Evolutionary conservation across 2,888 invertebrate species (phyloP).

Genomic region (Lissocephala sabroskyi): DNA sequence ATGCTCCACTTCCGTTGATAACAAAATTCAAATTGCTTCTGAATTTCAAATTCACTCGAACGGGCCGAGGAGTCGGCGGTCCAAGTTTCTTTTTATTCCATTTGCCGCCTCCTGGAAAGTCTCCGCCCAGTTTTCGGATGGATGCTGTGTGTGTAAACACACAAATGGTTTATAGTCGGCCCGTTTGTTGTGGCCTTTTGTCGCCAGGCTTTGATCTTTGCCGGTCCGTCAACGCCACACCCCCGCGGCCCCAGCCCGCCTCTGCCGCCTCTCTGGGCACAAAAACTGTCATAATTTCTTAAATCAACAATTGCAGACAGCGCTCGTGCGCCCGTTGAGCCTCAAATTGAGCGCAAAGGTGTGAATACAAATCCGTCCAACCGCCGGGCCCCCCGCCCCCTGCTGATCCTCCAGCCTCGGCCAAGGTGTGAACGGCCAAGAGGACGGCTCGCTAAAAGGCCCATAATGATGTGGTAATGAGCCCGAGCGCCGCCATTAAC

Average conservation of each 20-base stretch:
- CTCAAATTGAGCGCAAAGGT: slow-evolving; percentile 50
- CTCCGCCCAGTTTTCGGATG: slow-evolving; percentile 25
- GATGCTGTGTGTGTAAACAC: slow-evolving; percentile 63
- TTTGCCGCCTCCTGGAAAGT: too few species aligned
- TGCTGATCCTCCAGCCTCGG: slow-evolving; percentile 21
- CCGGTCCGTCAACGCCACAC: not conserved
- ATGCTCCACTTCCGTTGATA: too few species aligned
- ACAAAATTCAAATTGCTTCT: too few species aligned
- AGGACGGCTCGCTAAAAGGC: slow-evolving; percentile 19
- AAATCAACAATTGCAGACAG: slow-evolving; percentile 34
- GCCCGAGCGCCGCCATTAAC: not conserved
- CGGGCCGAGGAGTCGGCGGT: too few species aligned
- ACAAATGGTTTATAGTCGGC: slow-evolving; percentile 43
- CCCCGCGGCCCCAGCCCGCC: too few species aligned
- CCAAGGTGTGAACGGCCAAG: slow-evolving; percentile 47
- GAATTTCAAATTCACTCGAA: too few species aligned
- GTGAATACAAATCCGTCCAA: slow-evolving; percentile 32
- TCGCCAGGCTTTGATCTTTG: slow-evolving; percentile 48
- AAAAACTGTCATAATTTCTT: slow-evolving; percentile 54
- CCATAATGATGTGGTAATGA: slow-evolving; percentile 10
- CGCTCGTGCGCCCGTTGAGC: slow-evolving; percentile 14
- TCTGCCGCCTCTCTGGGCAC: not conserved
- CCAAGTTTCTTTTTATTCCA: too few species aligned
- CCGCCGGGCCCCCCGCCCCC: not conserved
- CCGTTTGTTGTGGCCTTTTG: slow-evolving; percentile 54